A percentile compares a stretch with the other conserved stretches of the same genome.
These are phyloP conservation scores for Phyto melanocephala DNA, from an alignment of 2,888 invertebrate species.

Conservation along the genomic window DNA sequence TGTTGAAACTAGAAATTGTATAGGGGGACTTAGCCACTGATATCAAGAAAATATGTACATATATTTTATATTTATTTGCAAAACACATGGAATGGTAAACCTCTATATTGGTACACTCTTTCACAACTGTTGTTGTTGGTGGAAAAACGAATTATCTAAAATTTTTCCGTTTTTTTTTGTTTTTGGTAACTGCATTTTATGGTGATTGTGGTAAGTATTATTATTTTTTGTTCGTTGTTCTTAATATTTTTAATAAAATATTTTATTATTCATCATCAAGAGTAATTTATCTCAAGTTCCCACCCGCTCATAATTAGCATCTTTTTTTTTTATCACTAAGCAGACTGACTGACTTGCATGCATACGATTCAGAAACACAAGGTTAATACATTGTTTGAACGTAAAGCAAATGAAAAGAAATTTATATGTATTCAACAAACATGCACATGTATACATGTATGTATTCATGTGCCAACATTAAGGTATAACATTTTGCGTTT, in stretches of 20 bases:
- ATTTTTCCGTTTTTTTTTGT: too few species aligned
- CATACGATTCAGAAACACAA: neutral
- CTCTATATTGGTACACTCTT: too few species aligned
- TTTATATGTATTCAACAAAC: slow-evolving; percentile 56
- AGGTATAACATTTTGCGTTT: too few species aligned
- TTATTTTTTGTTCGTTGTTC: neutral
- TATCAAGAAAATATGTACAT: too few species aligned
- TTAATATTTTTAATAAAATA: slow-evolving; percentile 38
- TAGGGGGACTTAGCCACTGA: too few species aligned
- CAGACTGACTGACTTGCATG: neutral
- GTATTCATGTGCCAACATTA: too few species aligned
- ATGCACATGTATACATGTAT: too few species aligned
- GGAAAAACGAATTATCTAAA: too few species aligned
- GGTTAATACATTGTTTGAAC: neutral
- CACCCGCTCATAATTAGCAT: slow-evolving; percentile 68
- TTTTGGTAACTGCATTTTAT: slow-evolving; percentile 23
- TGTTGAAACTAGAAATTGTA: too few species aligned
- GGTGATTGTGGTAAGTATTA: slow-evolving; percentile 4
- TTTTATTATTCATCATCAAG: slow-evolving; percentile 50
- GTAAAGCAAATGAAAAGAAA: slow-evolving; percentile 23
- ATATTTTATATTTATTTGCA: too few species aligned
- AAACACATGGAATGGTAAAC: too few species aligned
- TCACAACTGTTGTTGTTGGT: too few species aligned
- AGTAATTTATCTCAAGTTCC: slow-evolving; percentile 63
- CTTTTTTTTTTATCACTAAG: slow-evolving; percentile 38